phyloP scores from a whole-genome alignment of 1,140 invertebrate species.

The Cepaea nemoralis region DNA sequence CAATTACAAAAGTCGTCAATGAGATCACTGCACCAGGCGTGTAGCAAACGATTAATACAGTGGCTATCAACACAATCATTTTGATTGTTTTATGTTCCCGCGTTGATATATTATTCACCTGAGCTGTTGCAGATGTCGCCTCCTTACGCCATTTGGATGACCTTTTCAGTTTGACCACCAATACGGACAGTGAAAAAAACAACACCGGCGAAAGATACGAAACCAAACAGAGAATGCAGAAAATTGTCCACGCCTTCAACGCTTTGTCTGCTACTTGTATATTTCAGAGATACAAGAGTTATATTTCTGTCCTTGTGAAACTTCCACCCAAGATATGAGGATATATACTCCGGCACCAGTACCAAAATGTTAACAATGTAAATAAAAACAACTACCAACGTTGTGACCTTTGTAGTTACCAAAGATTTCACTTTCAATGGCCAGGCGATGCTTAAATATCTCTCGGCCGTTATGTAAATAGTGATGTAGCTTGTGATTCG shows the following conservation, averaged over 20 bases:
- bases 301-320: too few relatives aligned
- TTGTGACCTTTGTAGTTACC: not conserved
- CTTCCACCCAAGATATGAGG: too few relatives aligned
- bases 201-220: not conserved
- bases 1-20: not conserved
- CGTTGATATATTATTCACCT: not conserved
- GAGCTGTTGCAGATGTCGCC: not conserved
- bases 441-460: not conserved
- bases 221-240: not conserved
- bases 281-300: not conserved
- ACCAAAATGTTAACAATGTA: not conserved
- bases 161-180: not conserved
- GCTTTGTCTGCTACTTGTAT: not conserved
- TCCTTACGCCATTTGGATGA: not conserved
- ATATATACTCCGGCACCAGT: too few relatives aligned
- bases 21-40: not conserved
- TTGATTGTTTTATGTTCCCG: not conserved
- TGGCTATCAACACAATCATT: not conserved
- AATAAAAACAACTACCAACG: not conserved
- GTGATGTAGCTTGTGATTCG: conserved; percentile 1
- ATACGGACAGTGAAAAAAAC: not conserved
- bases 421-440: not conserved
- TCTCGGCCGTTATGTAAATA: not conserved
- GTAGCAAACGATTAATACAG: not conserved
- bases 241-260: not conserved